Evolutionary conservation across 2,797 vertebrate species (phyloP).

Genomic region (Anniella stebbinsi): DNA sequence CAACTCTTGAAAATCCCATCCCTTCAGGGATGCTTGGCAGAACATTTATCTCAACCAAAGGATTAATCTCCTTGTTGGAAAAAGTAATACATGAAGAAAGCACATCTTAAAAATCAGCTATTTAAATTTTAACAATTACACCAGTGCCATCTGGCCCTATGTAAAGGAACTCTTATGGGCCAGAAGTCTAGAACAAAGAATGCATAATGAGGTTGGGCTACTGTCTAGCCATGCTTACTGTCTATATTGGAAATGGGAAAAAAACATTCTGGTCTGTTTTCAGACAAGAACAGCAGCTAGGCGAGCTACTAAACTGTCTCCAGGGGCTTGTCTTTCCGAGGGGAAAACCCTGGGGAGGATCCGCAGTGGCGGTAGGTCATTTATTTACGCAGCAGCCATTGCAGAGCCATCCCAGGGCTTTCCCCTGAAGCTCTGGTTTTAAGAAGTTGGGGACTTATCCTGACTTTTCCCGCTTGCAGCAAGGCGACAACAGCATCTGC

Average conservation of each 20-base stretch:
- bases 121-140: background rate
- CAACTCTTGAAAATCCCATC: background rate
- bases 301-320: background rate
- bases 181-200: background rate
- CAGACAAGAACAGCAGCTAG: slow-evolving; percentile 1
- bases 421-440: too few relatives aligned
- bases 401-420: too few relatives aligned
- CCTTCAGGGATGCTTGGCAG: background rate
- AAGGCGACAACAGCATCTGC: too few relatives aligned
- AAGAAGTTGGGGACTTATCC: too few relatives aligned
- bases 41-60: background rate
- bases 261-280: background rate
- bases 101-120: background rate
- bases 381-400: too few relatives aligned
- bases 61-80: background rate
- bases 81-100: background rate
- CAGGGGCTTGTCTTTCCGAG: too few relatives aligned
- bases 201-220: background rate
- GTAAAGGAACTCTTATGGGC: background rate
- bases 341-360: too few relatives aligned
- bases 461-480: too few relatives aligned
- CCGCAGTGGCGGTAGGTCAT: too few relatives aligned
- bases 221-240: background rate
- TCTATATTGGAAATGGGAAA: background rate
- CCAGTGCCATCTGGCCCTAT: background rate